These are phyloP conservation scores for Globicephala melas DNA, from an alignment of 2,113 vertebrate species.

Conservation along the genomic window DNA sequence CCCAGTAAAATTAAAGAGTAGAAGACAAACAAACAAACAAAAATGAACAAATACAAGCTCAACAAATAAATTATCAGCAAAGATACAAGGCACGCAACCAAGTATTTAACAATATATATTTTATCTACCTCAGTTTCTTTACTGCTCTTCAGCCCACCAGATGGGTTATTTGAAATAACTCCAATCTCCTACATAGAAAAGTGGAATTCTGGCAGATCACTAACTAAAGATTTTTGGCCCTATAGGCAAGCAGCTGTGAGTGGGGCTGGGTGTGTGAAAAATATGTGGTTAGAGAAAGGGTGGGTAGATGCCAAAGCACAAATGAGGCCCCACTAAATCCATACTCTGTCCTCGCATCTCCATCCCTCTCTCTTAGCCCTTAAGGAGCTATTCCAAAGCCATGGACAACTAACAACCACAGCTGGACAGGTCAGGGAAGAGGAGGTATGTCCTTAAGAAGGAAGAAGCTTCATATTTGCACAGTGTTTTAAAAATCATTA, in stretches of 20 bases:
- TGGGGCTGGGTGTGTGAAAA: neutral
- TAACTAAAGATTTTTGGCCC: slow-evolving; percentile 15
- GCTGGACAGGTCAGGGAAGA: neutral
- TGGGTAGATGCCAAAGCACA: neutral
- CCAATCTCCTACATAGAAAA: slow-evolving; percentile 47
- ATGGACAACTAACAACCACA: neutral
- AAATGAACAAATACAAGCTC: neutral
- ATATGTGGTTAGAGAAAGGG: neutral
- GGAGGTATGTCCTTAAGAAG: neutral
- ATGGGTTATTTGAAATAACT: slow-evolving; percentile 62
- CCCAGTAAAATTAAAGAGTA: neutral
- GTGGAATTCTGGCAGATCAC: slow-evolving; percentile 22
- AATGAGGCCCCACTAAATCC: neutral
- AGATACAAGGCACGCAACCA: neutral
- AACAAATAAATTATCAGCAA: neutral
- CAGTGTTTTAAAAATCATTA: neutral
- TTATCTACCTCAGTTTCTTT: slow-evolving; percentile 61
- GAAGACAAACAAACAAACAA: neutral
- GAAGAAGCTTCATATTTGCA: neutral
- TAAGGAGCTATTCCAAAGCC: neutral
- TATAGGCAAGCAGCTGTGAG: slow-evolving; percentile 50
- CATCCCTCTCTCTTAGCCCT: neutral
- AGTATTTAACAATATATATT: slow-evolving; percentile 19
- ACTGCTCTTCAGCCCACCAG: slow-evolving; percentile 30
- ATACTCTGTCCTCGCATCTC: neutral